Base-by-base conservation (phyloP, 2,797 vertebrate genomes). In the Oreochromis grahami region DNA sequence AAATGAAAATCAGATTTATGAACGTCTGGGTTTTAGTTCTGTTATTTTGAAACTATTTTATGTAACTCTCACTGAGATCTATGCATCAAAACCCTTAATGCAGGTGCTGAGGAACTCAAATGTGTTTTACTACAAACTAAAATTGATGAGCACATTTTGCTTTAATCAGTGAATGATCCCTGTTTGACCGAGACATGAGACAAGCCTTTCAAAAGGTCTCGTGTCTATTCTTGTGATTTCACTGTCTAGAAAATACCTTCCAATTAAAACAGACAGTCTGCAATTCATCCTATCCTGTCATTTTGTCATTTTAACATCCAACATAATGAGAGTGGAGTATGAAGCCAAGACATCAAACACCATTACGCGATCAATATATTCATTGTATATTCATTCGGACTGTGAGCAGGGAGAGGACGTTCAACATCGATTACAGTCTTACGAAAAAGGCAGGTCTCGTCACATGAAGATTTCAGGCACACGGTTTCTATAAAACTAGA, bases 261-360 rank as follows among this genome's bases (percentile, higher is more conserved):
- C 83, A 89, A 90, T 92, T 90, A 90, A 85, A 89, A 76, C 77
- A 76, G 77, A 82, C 82, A 82, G 76, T 88, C 78, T 82, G 85
- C 81, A 83, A 76, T 89, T 86, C 68, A 83, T 81, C 24, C 19
- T 79, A 50, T 50, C 26, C 83, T 78, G 84, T 83, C 79, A 77
- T 14, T 76, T 55, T 87, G 88, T 87, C 84, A 86, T 84, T 87
- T 50, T 88, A 84, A 84, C 53, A 84, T 88, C 26, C 60, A 80
- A 82, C 78, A 60, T 90, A 90, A 93, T 85, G 89, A 89, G 85
- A 78, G 56, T 14, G 1, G 55, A 77, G 84, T 50, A 77, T 68
- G 77, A 87, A 86, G 43, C 70, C 77, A 58, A 85, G 88, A 88
- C 86, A 92, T 93, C 90, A 92, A 91, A 91, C 34, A 8, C 52